A percentile compares a stretch with the other conserved stretches of the same genome.
phyloP scores from a whole-genome alignment of 2,113 vertebrate genomes.

The cattle (Bos taurus) region ARS-UCD2.0 NC_037350.1:36423501-36424000 shows the following conservation, averaged over 20 bases:
- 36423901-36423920: not conserved
- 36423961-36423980: slow-evolving; percentile 29
- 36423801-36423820: not conserved
- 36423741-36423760: not conserved
- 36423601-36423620: not conserved
- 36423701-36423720: not conserved
- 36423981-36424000: slow-evolving; percentile 59
- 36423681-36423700: not conserved
- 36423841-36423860: fast-evolving
- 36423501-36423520: not conserved
- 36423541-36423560: not conserved
- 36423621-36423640: not conserved
- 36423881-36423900: not conserved
- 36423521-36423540: not conserved
- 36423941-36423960: slow-evolving; percentile 19
- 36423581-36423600: not conserved
- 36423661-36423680: not conserved
- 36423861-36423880: not conserved
- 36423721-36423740: not conserved
- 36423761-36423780: not conserved
- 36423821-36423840: not conserved
- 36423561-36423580: not conserved
- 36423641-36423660: not conserved
- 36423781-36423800: not conserved
- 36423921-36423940: not conserved